A percentile compares a stretch with the other conserved stretches of the same genome.
These are phyloP conservation scores for Sula dactylatra DNA, from an alignment of 2,113 vertebrate species.

Conservation along the genomic window DNA sequence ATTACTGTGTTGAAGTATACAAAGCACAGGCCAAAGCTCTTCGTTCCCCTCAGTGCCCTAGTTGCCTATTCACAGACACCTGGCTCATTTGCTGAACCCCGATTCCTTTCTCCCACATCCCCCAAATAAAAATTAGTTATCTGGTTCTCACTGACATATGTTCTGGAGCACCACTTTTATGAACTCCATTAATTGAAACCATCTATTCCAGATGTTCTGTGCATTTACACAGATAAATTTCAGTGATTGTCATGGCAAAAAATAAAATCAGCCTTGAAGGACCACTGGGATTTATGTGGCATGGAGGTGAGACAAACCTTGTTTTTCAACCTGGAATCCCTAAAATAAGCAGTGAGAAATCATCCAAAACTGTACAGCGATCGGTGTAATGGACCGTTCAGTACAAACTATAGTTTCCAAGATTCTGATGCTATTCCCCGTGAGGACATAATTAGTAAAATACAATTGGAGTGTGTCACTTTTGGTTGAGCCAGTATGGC, in stretches of 20 bases:
- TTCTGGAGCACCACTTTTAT: slow-evolving; percentile 20
- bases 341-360: slow-evolving; percentile 4
- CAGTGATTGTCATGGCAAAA: slow-evolving; percentile 23
- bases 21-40: not conserved
- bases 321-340: not conserved
- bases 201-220: slow-evolving; percentile 31
- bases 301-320: not conserved
- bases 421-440: not conserved
- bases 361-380: not conserved
- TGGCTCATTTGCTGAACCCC: not conserved
- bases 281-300: not conserved
- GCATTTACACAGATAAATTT: slow-evolving; percentile 31
- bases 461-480: not conserved
- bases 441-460: not conserved
- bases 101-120: not conserved
- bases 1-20: not conserved
- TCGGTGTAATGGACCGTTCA: not conserved
- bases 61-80: not conserved
- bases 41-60: not conserved
- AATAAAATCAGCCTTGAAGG: not conserved
- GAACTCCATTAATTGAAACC: not conserved
- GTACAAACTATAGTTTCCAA: not conserved
- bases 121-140: not conserved
- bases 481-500: not conserved
- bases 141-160: not conserved